Evolutionary conservation across 2,888 invertebrate species (phyloP), one percentile per base, ranked within the genome.

Genomic region (Habroteleia sp.): DNA sequence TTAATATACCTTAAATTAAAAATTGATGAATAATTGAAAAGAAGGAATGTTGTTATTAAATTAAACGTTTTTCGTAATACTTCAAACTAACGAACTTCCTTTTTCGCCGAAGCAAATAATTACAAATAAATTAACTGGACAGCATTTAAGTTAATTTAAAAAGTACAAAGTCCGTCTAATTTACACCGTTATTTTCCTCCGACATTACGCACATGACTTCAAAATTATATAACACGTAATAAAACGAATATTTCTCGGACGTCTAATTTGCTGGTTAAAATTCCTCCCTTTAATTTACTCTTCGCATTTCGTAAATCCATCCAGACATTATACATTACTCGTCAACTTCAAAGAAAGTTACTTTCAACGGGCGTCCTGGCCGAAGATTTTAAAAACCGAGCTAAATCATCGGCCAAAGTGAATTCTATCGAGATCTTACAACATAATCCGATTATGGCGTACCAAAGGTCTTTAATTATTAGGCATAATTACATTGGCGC

Each of bases 271-370:
- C 35, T 14, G 11, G 39, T 10, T 31, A 16, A 63, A 20, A 50
- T 39, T 13, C 29, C 10, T 37, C 52, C 46, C 66, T 27, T 56
- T 29, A 66, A 66, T 56, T 56, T 48, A 48, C 41, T 58, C 48
- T 13, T 35, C 37, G 3, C 42, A 23, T 66, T 68, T 68, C 48
- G 56, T 48, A 68, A 68, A 68, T 65, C 56, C 66, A 10, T 44
- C 54, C 27, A 17, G 44, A 35, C 56, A 17, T 56, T 14, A 37
- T 39, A 48, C 41, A 27, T 27, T 3, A 25, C 48, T 27, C 62
- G 62, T 62, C 39, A 65, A 44, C 56, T 14, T 29, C 29, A 41
- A 68, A 46, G 66, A 48, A 66, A 46, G 56, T 48, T 16, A 33
- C 48, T 66, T 41, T 56, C 54, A 31, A 42, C 41, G 16, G 11